These are phyloP conservation scores for Apistogramma diplotaenia DNA, from an alignment of 2,113 vertebrate genomes.

Conservation along the genomic window DNA sequence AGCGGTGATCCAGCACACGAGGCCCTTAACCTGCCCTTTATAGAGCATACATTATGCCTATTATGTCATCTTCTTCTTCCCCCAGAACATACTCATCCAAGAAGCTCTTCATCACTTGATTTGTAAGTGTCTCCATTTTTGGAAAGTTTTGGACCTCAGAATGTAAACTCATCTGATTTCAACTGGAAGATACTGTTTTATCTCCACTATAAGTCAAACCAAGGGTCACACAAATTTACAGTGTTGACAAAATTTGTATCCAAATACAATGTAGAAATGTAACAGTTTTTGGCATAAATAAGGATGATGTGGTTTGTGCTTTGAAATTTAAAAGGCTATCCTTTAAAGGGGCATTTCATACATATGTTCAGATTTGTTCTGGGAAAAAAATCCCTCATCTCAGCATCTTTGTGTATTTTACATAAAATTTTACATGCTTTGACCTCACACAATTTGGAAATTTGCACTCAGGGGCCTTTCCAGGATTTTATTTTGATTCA, in stretches of 20 bases:
- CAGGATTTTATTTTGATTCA: too few relatives aligned
- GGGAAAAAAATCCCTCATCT: not conserved
- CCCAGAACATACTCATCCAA: not conserved
- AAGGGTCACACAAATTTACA: fast-evolving
- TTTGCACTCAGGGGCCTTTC: not conserved
- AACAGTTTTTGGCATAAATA: not conserved
- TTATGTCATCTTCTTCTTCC: not conserved
- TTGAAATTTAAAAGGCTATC: not conserved
- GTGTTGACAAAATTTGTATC: fast-evolving
- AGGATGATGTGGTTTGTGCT: not conserved
- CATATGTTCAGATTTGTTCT: not conserved
- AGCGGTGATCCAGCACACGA: slow-evolving; percentile 32
- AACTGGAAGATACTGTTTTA: not conserved
- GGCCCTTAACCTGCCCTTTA: not conserved
- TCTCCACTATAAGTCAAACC: not conserved
- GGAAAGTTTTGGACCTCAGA: not conserved
- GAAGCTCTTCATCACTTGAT: not conserved
- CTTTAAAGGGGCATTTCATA: not conserved
- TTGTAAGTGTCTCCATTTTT: not conserved
- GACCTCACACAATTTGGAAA: not conserved
- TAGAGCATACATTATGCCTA: not conserved
- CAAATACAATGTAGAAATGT: not conserved
- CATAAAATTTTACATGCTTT: too few relatives aligned
- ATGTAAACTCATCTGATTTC: not conserved
- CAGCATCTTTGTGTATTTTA: too few relatives aligned